phyloP scores from a whole-genome alignment of 2,113 vertebrate species.

The Prionailurus viverrinus region DNA sequence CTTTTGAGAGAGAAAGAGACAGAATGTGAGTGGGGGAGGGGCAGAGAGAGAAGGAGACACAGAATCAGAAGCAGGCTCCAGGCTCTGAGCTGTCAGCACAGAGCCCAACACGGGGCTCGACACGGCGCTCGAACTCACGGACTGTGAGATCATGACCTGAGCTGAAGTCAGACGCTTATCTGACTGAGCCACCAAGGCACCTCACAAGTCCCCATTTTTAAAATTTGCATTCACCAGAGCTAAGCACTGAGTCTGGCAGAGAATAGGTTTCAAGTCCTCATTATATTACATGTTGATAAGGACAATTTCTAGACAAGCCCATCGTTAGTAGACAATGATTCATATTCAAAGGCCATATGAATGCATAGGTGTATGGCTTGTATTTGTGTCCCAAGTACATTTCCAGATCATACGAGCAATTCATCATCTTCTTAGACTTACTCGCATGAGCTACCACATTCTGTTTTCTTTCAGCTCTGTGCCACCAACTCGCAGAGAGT shows the following conservation, averaged over 20 bases:
- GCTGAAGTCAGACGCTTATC: fast-evolving
- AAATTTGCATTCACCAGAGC: not conserved
- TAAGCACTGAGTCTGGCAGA: not conserved
- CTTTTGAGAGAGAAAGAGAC: too few relatives aligned
- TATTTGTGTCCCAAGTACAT: not conserved
- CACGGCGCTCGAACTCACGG: fast-evolving
- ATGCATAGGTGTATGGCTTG: not conserved
- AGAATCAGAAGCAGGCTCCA: too few relatives aligned
- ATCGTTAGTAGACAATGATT: not conserved
- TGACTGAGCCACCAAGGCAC: too few relatives aligned
- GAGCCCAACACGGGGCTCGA: too few relatives aligned
- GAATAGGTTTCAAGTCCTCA: not conserved
- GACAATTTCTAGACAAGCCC: not conserved
- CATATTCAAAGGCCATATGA: not conserved
- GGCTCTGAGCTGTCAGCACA: too few relatives aligned
- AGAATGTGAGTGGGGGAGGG: too few relatives aligned
- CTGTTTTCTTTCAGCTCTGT: not conserved
- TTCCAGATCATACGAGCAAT: not conserved
- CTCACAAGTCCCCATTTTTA: not conserved
- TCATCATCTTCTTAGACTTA: not conserved
- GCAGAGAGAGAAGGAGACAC: too few relatives aligned
- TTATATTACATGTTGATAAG: not conserved
- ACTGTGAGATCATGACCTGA: too few relatives aligned
- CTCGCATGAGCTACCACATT: not conserved
- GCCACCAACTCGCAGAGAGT: not conserved